phyloP scores from a whole-genome alignment of 2,888 invertebrate genomes.

The Trissolcus japonicus region DNA sequence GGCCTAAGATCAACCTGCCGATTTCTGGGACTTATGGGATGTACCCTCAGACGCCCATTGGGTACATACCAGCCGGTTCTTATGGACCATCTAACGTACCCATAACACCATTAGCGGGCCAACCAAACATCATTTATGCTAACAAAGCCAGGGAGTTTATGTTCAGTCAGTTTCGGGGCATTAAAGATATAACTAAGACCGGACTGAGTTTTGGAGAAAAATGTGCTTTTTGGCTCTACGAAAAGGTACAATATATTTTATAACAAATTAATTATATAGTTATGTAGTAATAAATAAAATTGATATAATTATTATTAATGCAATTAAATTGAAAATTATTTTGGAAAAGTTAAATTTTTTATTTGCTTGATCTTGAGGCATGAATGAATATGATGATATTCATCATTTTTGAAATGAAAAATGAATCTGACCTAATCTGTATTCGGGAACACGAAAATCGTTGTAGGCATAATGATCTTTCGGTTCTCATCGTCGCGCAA shows the following conservation, averaged over 20 bases:
- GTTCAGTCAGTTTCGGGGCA: conserved; percentile 87
- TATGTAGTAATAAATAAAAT: too few species aligned
- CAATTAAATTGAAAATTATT: too few species aligned
- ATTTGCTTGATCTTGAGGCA: too few species aligned
- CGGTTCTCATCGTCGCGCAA: too few species aligned
- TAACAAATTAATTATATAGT: too few species aligned
- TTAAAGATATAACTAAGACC: conserved; percentile 87
- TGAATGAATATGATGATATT: too few species aligned
- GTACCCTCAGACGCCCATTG: conserved; percentile 69
- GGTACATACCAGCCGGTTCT: conserved; percentile 65
- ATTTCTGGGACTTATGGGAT: conserved; percentile 68
- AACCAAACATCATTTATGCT: conserved; percentile 78
- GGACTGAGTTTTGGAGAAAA: conserved; percentile 91
- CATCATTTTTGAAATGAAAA: too few species aligned
- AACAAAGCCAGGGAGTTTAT: conserved; percentile 86
- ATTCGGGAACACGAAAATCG: too few species aligned
- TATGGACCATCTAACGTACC: conserved; percentile 72
- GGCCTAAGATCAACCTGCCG: conserved; percentile 72
- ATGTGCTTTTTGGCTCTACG: conserved; percentile 87
- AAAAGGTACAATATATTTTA: conserved; percentile 78
- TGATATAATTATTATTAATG: too few species aligned
- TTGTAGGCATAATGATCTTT: too few species aligned
- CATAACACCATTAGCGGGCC: conserved; percentile 73
- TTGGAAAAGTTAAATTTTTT: too few species aligned
- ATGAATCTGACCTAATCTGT: too few species aligned